Base-by-base conservation (phyloP, 2,797 vertebrate species). In the Xerus rutilus region DNA sequence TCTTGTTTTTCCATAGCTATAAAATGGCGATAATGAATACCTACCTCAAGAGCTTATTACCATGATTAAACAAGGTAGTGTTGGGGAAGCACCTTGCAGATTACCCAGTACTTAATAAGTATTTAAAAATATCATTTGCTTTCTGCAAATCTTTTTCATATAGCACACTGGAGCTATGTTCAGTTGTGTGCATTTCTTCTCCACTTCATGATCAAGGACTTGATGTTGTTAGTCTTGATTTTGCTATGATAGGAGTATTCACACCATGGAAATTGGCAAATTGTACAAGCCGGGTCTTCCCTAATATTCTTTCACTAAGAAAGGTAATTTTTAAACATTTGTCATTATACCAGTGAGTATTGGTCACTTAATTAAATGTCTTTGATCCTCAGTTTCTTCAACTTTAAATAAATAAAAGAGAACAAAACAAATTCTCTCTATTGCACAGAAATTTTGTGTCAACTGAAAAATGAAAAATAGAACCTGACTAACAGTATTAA, bases 1-100 rank as follows among this genome's bases (percentile, higher is more conserved):
- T 72, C 65, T 95, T 96, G 86, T 89, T 94, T 62, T 92, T 97
- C 45, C 83, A 91, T 15, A 72, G 52, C 45, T 96, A n/a, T 89
- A 65, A 89, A 72, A 39, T 57, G 35, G n/a, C 7, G 47, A 70
- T 94, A 83, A 94, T 96, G 86, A 86, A 32, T 57, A 96, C 62
- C 65, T 86, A 35, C 52, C 49, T 64, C 39, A 35, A 49, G 59
- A n/a, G 21, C 79, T 90, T 91, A 86, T 95, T 81, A 79, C 49
- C 45, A 28, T 30, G 15, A 92, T 93, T 82, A 86, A 88, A 43
- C n/a, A 86, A 83, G 49, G 59, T 32, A 57, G 64, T 20, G 54
- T 32, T 83, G 89, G 43, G 47, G 32, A 91, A 79, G 39, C 49
- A 90, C 52, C 49, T 92, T 91, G 43, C 45, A 73, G 69, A 82